Conservation (phyloP, 2,113 vertebrate genomes). For the Daphoenositta chrysoptera region DNA sequence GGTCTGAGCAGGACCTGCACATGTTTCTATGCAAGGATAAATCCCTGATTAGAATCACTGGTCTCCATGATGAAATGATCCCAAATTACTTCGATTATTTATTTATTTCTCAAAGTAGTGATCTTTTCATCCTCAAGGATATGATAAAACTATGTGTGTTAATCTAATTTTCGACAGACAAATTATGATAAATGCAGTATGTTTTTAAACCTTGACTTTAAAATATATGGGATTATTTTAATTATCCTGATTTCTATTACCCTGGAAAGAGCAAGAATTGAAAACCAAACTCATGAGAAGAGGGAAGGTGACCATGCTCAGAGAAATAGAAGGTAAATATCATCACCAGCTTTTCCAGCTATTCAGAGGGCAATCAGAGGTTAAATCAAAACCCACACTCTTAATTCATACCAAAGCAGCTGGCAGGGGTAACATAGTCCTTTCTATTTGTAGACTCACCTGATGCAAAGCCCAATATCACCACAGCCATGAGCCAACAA, state of each 20-base stretch:
- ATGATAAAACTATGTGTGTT: not conserved
- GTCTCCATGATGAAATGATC: not conserved
- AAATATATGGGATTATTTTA: not conserved
- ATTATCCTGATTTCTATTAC: not conserved
- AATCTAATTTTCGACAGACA: not conserved
- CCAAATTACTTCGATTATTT: not conserved
- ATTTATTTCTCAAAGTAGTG: not conserved
- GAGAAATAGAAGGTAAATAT: not conserved
- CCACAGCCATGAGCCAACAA: slow-evolving; percentile 91
- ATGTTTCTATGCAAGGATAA: not conserved
- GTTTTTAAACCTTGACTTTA: not conserved
- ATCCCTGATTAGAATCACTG: not conserved
- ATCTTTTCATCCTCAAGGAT: not conserved
- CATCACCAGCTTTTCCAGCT: not conserved
- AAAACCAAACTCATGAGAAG: not conserved
- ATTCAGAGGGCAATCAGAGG: not conserved
- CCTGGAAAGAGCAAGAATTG: not conserved
- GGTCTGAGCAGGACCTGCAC: not conserved
- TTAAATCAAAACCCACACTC: not conserved
- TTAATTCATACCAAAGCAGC: not conserved
- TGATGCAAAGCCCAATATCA: slow-evolving; percentile 90
- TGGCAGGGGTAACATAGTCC: not conserved
- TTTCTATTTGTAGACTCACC: slow-evolving; percentile 70
- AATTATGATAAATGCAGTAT: not conserved
- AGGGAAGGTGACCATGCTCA: not conserved